These are phyloP conservation scores for Takifugu ocellatus DNA, from an alignment of 2,797 vertebrate genomes.

Conservation along the genomic window DNA sequence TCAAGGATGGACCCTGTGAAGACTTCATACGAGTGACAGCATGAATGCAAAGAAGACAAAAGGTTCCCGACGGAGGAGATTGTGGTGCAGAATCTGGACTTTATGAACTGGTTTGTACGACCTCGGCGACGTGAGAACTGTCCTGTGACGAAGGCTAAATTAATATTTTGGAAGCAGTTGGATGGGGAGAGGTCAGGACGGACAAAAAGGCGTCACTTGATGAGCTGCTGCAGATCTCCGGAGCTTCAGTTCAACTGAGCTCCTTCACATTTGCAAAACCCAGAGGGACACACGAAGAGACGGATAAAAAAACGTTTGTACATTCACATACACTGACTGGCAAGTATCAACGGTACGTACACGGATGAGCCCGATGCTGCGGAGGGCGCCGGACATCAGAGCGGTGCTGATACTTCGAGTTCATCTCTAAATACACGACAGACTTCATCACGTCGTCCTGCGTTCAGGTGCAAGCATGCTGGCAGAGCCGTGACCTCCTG, in stretches of 20 bases:
- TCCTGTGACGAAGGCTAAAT: conserved; percentile 20
- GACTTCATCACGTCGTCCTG: conserved; percentile 33
- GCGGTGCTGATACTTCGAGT: conserved; percentile 33
- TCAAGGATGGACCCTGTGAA: conserved; percentile 47
- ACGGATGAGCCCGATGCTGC: conserved; percentile 49
- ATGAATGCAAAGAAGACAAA: conserved; percentile 67
- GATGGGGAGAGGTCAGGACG: conserved; percentile 13
- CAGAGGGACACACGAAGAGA: conserved; percentile 46
- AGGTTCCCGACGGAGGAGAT: conserved; percentile 22
- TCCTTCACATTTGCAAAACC: conserved; percentile 50
- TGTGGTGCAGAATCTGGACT: conserved; percentile 9
- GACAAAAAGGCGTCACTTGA: conserved; percentile 36
- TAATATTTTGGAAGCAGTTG: conserved; percentile 21
- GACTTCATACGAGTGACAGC: conserved; percentile 53
- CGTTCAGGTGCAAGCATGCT: conserved; percentile 63
- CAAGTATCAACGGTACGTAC: conserved; percentile 61
- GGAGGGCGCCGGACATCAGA: conserved; percentile 38
- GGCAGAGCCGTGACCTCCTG: conserved; percentile 43
- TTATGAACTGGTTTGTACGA: conserved; percentile 10
- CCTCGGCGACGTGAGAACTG: conserved; percentile 4
- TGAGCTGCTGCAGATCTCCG: conserved; percentile 37
- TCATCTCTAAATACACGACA: conserved; percentile 30
- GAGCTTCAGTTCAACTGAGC: conserved; percentile 65
- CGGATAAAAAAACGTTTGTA: conserved; percentile 57
- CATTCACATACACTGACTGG: conserved; percentile 75